Conservation (phyloP, 2,113 vertebrate genomes). For the Eurystomus gularis region DNA sequence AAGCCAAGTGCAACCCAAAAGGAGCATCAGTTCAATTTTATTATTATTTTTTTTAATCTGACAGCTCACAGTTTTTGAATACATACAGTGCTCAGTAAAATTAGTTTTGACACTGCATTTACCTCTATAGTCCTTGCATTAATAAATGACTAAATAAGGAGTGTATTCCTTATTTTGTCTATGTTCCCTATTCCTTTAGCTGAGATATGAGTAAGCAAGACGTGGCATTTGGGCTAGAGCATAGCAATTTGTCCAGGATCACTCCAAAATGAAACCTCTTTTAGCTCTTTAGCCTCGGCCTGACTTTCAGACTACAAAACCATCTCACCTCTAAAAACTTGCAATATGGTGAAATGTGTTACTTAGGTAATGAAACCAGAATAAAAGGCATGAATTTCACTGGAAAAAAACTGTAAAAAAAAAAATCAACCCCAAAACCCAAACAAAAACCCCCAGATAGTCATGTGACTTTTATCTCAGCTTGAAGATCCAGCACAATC, state of each 20-base stretch:
- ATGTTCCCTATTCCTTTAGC: background rate
- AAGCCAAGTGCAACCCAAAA: background rate
- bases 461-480: background rate
- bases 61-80: background rate
- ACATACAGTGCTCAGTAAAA: background rate
- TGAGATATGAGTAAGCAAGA: background rate
- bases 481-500: background rate
- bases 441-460: background rate
- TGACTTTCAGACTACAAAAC: background rate
- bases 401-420: too few relatives aligned
- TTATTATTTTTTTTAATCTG: background rate
- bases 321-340: background rate
- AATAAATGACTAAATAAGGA: background rate
- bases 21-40: background rate
- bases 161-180: background rate
- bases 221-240: fast-evolving
- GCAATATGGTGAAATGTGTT: background rate
- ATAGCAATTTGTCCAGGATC: background rate
- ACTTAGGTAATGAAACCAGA: background rate
- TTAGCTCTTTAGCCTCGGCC: background rate
- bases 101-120: background rate
- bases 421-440: too few relatives aligned
- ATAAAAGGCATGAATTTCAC: background rate
- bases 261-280: too few relatives aligned
- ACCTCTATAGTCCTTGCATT: background rate